phyloP scores from a whole-genome alignment of 2,113 vertebrate species.

The Madoqua kirkii region DNA sequence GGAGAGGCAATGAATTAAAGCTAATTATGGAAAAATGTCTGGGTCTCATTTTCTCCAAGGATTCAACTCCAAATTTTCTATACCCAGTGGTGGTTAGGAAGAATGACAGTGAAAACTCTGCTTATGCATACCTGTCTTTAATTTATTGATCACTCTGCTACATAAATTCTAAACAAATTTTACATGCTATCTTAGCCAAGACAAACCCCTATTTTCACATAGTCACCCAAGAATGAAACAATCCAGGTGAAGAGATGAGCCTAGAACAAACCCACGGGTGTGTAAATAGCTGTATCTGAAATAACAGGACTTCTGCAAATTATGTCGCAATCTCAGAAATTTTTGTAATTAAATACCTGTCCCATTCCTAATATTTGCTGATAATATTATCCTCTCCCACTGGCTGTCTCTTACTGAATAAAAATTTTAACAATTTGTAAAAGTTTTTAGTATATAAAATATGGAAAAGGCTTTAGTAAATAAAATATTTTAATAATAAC shows the following conservation, averaged over 20 bases:
- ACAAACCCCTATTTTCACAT: background rate
- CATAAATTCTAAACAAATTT: background rate
- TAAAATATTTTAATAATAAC: constrained; percentile 74
- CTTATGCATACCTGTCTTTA: background rate
- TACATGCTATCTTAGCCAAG: background rate
- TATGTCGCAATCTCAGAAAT: constrained; percentile 45
- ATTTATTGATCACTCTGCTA: background rate
- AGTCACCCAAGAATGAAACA: background rate
- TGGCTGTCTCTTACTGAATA: constrained; percentile 72
- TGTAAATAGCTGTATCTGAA: constrained; percentile 71
- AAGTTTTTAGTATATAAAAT: constrained; percentile 39
- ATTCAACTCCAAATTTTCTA: background rate
- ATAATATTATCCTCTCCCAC: constrained; percentile 71
- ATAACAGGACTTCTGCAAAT: constrained; percentile 68
- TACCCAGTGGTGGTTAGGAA: background rate
- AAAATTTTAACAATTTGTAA: constrained; percentile 78
- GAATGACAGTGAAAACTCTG: background rate
- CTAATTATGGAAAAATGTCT: constrained; percentile 12
- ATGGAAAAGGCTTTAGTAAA: constrained; percentile 1
- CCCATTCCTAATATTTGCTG: constrained; percentile 77
- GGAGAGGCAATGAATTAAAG: background rate
- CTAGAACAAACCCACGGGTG: constrained; percentile 33
- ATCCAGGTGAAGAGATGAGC: constrained; percentile 36
- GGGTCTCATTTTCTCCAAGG: constrained; percentile 1
- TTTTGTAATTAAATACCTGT: constrained; percentile 80